These are phyloP conservation scores for Momotus momota DNA, from an alignment of 2,797 vertebrate species.

Conservation along the genomic window DNA sequence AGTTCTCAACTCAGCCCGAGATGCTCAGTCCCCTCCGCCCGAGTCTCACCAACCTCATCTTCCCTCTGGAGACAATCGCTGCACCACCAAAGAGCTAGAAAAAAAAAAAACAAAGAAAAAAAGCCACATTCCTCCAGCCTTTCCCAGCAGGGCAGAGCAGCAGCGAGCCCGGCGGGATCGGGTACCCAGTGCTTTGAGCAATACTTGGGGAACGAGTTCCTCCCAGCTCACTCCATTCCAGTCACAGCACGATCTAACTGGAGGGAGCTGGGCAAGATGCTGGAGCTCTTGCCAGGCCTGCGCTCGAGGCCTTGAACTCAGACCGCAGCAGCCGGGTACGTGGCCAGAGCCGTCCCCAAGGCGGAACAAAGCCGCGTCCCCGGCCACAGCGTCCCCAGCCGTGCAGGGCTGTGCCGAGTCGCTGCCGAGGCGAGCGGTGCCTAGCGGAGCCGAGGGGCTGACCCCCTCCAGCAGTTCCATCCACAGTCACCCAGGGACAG, in stretches of 20 bases:
- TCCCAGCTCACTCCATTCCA: accelerated
- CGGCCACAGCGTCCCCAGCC: accelerated
- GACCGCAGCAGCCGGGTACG: accelerated
- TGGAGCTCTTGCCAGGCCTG: accelerated
- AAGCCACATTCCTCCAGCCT: background rate
- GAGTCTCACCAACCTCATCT: accelerated
- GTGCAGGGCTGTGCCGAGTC: accelerated
- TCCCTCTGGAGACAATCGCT: background rate
- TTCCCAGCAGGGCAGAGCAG: too few relatives aligned
- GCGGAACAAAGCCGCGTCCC: background rate
- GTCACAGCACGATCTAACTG: accelerated
- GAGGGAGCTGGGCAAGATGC: accelerated
- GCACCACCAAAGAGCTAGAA: background rate
- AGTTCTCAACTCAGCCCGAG: accelerated
- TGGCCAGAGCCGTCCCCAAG: accelerated
- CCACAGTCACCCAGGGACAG: accelerated
- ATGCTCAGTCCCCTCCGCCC: accelerated
- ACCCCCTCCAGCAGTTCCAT: background rate
- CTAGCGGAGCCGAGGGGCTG: accelerated
- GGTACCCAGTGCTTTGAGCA: accelerated
- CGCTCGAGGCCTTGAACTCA: accelerated
- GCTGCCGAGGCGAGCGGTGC: accelerated
- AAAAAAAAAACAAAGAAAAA: background rate
- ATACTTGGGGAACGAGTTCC: accelerated
- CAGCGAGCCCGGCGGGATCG: accelerated